Conservation (phyloP, 2,797 vertebrate species). For the Kryptopterus vitreolus region DNA sequence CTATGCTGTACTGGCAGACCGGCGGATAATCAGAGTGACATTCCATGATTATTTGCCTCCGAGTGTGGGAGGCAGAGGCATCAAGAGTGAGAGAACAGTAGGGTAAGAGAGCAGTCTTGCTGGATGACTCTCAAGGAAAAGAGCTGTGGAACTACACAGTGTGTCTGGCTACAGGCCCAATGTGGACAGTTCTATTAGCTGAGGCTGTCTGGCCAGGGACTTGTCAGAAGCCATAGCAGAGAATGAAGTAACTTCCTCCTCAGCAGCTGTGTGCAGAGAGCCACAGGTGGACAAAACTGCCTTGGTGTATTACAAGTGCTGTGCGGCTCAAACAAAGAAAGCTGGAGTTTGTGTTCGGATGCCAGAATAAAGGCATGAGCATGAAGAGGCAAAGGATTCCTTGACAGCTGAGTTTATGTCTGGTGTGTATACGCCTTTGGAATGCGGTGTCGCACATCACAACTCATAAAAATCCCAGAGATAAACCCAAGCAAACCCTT, state of each 20-base stretch:
- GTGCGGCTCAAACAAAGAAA: neutral
- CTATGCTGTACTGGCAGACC: slow-evolving; percentile 30
- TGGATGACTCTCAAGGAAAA: slow-evolving; percentile 25
- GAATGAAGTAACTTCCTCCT: slow-evolving; percentile 21
- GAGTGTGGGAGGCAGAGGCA: slow-evolving; percentile 41
- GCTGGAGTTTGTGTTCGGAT: neutral
- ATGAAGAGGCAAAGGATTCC: slow-evolving; percentile 12
- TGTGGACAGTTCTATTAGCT: slow-evolving; percentile 38
- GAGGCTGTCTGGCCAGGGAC: slow-evolving; percentile 14
- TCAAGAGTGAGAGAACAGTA: slow-evolving; percentile 15
- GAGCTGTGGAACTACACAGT: slow-evolving; percentile 2
- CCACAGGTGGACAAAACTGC: slow-evolving; percentile 31
- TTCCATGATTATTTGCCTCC: slow-evolving; percentile 30
- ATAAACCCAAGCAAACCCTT: too few relatives aligned
- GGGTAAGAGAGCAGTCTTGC: slow-evolving; percentile 15
- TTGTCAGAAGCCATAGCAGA: slow-evolving; percentile 10
- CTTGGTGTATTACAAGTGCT: neutral
- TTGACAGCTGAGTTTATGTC: neutral
- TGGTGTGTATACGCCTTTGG: neutral
- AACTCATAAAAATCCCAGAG: neutral
- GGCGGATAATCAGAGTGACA: slow-evolving; percentile 35
- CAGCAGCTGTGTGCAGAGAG: slow-evolving; percentile 23
- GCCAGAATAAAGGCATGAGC: neutral
- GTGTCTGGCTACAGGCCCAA: slow-evolving; percentile 22
- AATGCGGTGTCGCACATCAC: neutral